Evolutionary conservation across 2,113 vertebrate genomes (phyloP).

Genomic region (Cebidichthys violaceus): DNA sequence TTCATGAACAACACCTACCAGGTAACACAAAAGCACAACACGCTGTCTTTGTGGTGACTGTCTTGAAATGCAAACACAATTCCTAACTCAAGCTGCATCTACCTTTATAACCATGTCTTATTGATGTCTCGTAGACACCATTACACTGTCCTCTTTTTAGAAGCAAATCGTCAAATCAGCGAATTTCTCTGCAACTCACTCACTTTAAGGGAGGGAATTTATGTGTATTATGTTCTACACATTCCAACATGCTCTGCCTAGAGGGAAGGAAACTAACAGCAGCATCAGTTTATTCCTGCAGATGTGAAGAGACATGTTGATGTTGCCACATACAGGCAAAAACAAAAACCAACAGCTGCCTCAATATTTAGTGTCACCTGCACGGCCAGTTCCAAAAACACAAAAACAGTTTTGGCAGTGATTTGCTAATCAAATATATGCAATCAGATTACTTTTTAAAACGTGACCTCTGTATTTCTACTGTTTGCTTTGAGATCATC

Average conservation of each 20-base stretch:
- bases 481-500: neutral
- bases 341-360: neutral
- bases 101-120: neutral
- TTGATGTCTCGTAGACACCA: neutral
- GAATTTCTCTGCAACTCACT: neutral
- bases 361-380: neutral
- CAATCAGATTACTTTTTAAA: neutral
- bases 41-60: neutral
- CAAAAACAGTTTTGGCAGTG: neutral
- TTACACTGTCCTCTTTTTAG: neutral
- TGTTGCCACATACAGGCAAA: neutral
- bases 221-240: neutral
- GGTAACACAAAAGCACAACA: conserved; percentile 71
- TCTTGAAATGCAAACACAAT: neutral
- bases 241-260: neutral
- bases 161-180: neutral
- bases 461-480: neutral
- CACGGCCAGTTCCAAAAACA: too few species aligned
- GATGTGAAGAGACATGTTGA: neutral
- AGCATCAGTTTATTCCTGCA: neutral
- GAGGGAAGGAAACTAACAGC: neutral
- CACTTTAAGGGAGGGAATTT: neutral
- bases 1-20: conserved; percentile 93
- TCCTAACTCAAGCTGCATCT: neutral
- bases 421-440: neutral